Percentiles rank a stretch among this genome's conserved stretches.
phyloP scores from a whole-genome alignment of 2,888 invertebrate species.

The Sthenelais limicola region DNA sequence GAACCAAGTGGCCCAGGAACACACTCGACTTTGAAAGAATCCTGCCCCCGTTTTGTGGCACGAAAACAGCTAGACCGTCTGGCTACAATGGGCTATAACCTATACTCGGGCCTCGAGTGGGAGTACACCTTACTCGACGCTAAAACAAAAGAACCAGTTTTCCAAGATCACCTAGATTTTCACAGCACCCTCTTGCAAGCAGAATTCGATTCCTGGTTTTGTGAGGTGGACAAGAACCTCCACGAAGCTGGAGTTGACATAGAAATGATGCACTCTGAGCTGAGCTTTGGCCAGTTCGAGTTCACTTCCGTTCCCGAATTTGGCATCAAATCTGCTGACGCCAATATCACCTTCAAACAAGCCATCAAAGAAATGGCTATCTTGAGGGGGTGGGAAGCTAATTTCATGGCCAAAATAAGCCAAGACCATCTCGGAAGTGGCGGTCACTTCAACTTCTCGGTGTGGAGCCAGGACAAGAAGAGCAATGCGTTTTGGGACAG shows the following conservation, averaged over 20 bases:
- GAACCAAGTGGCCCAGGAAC: conserved; percentile 4
- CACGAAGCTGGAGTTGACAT: conserved; percentile 14
- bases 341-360: conserved; percentile 32
- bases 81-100: not conserved
- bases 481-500: conserved; percentile 44
- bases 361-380: conserved; percentile 38
- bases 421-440: conserved; percentile 39
- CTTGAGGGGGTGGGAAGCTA: conserved; percentile 5
- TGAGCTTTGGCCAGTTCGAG: conserved; percentile 38
- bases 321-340: conserved; percentile 40
- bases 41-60: conserved; percentile 17
- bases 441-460: conserved; percentile 50
- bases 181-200: not conserved
- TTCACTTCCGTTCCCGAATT: not conserved
- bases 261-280: conserved; percentile 17
- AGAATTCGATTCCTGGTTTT: conserved; percentile 17
- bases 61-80: not conserved
- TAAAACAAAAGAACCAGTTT: conserved; percentile 4
- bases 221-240: conserved; percentile 5
- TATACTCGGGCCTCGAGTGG: conserved; percentile 13
- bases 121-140: not conserved
- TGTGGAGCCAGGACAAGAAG: conserved; percentile 40
- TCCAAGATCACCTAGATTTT: not conserved
- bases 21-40: conserved; percentile 1
- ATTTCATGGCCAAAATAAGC: conserved; percentile 40